Evolutionary conservation across 2,113 vertebrate genomes (phyloP).

Genomic region (Scalopus aquaticus): DNA sequence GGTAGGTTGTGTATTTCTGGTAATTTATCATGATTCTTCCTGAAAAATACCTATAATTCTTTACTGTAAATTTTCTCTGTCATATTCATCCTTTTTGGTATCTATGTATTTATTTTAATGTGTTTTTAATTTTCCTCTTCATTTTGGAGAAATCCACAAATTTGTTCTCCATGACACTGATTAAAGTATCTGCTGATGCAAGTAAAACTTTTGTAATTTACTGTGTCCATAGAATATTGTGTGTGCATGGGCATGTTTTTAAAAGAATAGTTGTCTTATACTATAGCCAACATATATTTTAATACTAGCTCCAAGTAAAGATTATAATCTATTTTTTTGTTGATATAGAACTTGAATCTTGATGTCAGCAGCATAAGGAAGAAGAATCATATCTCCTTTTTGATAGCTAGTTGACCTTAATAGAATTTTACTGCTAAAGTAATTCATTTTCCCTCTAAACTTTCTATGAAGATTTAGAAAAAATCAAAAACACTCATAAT

Average conservation of each 20-base stretch:
- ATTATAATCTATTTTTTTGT: neutral
- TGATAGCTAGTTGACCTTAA: neutral
- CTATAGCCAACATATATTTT: neutral
- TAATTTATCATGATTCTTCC: neutral
- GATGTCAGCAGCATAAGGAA: neutral
- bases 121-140: neutral
- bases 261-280: neutral
- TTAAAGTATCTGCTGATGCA: neutral
- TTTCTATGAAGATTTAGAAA: slow-evolving; percentile 23
- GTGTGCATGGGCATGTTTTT: neutral
- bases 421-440: neutral
- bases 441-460: neutral
- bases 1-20: neutral
- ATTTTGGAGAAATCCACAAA: neutral
- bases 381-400: neutral
- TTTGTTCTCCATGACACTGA: neutral
- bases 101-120: neutral
- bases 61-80: neutral
- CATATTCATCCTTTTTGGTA: neutral
- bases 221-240: neutral
- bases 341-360: slow-evolving; percentile 3
- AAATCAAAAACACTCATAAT: slow-evolving; percentile 5
- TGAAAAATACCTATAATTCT: neutral
- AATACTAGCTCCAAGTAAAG: slow-evolving; percentile 4
- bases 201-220: slow-evolving; percentile 16